Conservation (phyloP, 2,797 vertebrate genomes). For the Okamejei kenojei region DNA sequence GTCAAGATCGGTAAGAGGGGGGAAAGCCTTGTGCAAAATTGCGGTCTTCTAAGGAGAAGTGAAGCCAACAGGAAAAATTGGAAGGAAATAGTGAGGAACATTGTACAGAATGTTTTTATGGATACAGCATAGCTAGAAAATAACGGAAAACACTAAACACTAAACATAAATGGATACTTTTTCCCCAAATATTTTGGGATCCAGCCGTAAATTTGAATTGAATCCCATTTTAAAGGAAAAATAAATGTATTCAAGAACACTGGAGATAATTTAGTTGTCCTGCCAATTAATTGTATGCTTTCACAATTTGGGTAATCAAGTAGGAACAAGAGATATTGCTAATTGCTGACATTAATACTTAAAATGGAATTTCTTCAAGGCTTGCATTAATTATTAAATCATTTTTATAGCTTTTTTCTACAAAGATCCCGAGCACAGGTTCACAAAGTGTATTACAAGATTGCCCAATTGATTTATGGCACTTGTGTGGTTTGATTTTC, state of each 20-base stretch:
- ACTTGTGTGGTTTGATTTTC: neutral
- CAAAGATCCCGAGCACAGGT: neutral
- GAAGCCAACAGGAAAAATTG: neutral
- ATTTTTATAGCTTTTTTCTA: neutral
- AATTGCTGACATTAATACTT: neutral
- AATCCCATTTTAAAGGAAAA: neutral
- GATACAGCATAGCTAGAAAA: neutral
- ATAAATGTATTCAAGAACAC: neutral
- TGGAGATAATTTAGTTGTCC: too few relatives aligned
- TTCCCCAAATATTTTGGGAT: neutral
- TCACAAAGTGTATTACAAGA: neutral
- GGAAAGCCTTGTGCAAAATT: neutral
- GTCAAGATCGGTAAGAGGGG: neutral
- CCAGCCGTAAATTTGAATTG: neutral
- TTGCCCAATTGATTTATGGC: neutral
- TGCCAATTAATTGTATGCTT: neutral
- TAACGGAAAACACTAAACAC: too few relatives aligned
- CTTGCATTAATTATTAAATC: slow-evolving; percentile 2
- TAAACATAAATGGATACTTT: neutral
- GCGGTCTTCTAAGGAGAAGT: neutral
- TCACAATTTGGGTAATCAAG: neutral
- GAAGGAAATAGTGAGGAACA: neutral
- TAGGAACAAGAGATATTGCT: neutral
- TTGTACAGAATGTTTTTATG: neutral
- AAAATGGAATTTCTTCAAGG: neutral